Percentiles rank a stretch among this genome's conserved stretches.
These are phyloP conservation scores for Trichoplax adhaerens DNA, from an alignment of 37 sponge, comb jelly and placozoan species.

Conservation along the genomic window DNA sequence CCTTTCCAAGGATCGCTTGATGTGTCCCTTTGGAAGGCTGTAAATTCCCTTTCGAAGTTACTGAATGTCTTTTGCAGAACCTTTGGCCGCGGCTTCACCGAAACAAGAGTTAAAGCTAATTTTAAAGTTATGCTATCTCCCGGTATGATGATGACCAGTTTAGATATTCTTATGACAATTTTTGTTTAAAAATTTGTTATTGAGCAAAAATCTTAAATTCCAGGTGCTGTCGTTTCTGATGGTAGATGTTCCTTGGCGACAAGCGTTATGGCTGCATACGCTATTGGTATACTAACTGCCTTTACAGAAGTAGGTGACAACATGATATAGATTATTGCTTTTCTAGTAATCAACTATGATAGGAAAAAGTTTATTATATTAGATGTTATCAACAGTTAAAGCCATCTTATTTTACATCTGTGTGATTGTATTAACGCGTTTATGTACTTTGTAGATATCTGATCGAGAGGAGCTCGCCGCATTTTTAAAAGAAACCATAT, in stretches of 20 bases:
- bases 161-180: slow-evolving; percentile 23
- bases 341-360: slow-evolving; percentile 5
- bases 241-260: slow-evolving; percentile 39
- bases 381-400: background rate
- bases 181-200: background rate
- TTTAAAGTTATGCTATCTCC: background rate
- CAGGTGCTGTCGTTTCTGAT: slow-evolving; percentile 26
- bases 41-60: no score
- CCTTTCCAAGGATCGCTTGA: no score
- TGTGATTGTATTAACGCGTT: background rate
- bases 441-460: background rate
- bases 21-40: no score
- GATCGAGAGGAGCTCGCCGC: slow-evolving; percentile 12
- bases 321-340: slow-evolving; percentile 3
- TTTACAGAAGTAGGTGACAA: slow-evolving; percentile 22
- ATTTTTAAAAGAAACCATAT: slow-evolving; percentile 12
- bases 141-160: slow-evolving; percentile 36
- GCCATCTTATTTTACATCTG: background rate
- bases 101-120: no score
- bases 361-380: slow-evolving; percentile 1
- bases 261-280: slow-evolving; percentile 34
- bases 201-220: background rate
- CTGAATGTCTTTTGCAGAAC: no score
- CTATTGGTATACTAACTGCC: slow-evolving; percentile 39
- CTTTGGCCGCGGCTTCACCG: no score